Percentiles rank a stretch among this genome's conserved stretches.
phyloP scores from a whole-genome alignment of 2,888 invertebrate species.

The Nysson spinosus region DNA sequence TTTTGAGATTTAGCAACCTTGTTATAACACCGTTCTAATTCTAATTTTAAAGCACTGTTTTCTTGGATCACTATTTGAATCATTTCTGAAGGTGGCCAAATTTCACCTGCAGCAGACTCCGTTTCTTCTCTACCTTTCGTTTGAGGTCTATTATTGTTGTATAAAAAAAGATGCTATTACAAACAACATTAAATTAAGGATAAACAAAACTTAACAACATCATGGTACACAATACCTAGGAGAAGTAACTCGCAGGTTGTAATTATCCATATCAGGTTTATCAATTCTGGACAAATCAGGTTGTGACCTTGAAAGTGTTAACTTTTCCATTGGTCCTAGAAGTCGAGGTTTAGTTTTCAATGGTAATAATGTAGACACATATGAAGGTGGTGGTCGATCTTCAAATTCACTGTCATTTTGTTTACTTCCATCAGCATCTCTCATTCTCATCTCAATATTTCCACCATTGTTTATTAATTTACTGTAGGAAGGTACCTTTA shows the following conservation, averaged over 20 bases:
- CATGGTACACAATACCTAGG: constrained; percentile 63
- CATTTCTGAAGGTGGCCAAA: constrained; percentile 85
- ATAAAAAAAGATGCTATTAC: not conserved
- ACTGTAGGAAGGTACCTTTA: constrained; percentile 75
- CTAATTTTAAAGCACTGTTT: constrained; percentile 89
- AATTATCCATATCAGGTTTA: constrained; percentile 71
- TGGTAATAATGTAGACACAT: constrained; percentile 69
- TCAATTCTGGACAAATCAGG: constrained; percentile 86
- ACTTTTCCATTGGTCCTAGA: constrained; percentile 79
- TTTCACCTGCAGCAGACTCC: constrained; percentile 80
- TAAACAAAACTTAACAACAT: not conserved
- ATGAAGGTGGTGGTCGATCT: constrained; percentile 68
- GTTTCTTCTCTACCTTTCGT: constrained; percentile 81
- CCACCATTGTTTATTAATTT: constrained; percentile 65
- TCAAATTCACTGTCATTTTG: constrained; percentile 69
- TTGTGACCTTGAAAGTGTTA: constrained; percentile 87
- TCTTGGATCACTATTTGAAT: constrained; percentile 90
- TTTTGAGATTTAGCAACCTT: constrained; percentile 92
- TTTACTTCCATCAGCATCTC: constrained; percentile 70
- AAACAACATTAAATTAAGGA: not conserved
- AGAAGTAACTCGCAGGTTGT: constrained; percentile 71
- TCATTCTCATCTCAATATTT: constrained; percentile 70
- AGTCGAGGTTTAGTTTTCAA: constrained; percentile 72
- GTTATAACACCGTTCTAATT: constrained; percentile 89
- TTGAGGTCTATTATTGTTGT: constrained; percentile 75